Conservation (phyloP, 1,140 invertebrate genomes). For the Chironomus striatipennis region DNA sequence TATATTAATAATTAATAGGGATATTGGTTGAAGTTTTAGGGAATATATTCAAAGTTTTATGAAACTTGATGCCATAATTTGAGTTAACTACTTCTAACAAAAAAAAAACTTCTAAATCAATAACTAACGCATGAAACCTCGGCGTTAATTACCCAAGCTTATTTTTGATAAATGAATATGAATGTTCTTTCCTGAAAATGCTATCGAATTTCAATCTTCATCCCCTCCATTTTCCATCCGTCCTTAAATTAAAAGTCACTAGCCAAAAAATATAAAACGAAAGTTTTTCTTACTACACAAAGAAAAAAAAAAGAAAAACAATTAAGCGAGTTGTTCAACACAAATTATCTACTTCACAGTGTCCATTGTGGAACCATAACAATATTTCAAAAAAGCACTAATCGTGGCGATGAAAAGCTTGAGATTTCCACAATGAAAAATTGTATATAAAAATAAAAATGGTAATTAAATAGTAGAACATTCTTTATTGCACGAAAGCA, state of each 20-base stretch:
- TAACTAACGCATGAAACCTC: too few species aligned
- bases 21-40: too few species aligned
- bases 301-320: background rate
- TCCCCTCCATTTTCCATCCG: too few species aligned
- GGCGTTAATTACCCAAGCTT: too few species aligned
- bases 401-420: background rate
- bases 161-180: too few species aligned
- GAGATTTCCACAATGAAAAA: background rate
- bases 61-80: too few species aligned
- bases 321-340: slow-evolving; percentile 13
- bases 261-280: background rate
- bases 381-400: slow-evolving; percentile 11
- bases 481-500: background rate
- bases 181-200: too few species aligned
- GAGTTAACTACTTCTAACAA: too few species aligned
- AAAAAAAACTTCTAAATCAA: too few species aligned
- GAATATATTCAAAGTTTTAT: too few species aligned
- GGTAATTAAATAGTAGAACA: slow-evolving; percentile 9
- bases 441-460: background rate
- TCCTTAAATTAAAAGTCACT: background rate
- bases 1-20: too few species aligned
- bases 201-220: too few species aligned
- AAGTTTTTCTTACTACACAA: background rate
- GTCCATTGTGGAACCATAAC: background rate
- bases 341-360: slow-evolving; percentile 14